These are phyloP conservation scores for Willowsia nigromaculata DNA, from an alignment of 2,888 invertebrate genomes.

Conservation along the genomic window DNA sequence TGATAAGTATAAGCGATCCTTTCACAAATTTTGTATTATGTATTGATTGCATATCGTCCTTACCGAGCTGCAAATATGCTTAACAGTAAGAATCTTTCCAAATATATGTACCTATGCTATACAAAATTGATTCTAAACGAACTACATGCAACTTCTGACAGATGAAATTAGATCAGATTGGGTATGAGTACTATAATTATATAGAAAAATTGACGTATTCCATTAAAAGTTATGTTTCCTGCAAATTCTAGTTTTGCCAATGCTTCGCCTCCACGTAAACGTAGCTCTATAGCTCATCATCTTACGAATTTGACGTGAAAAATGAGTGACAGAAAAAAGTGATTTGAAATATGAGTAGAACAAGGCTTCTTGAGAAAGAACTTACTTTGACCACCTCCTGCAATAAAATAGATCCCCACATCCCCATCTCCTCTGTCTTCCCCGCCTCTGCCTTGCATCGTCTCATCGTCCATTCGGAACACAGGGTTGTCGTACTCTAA, in stretches of 20 bases:
- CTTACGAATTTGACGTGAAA: neutral
- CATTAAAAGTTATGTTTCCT: slow-evolving; percentile 20
- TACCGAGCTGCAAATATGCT: neutral
- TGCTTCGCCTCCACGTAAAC: neutral
- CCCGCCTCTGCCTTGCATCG: slow-evolving; percentile 71
- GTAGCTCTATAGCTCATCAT: slow-evolving; percentile 8
- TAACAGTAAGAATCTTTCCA: neutral
- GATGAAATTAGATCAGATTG: neutral
- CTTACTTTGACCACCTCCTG: slow-evolving; percentile 91
- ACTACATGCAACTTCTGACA: slow-evolving; percentile 5
- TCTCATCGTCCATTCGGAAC: slow-evolving; percentile 78
- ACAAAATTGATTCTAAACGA: neutral
- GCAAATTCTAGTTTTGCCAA: slow-evolving; percentile 8
- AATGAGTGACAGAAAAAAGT: slow-evolving; percentile 1
- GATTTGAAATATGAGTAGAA: slow-evolving; percentile 6
- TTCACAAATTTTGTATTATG: no score
- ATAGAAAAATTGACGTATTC: neutral
- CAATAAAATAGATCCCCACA: slow-evolving; percentile 91
- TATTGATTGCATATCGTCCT: neutral
- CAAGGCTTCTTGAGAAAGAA: slow-evolving; percentile 27
- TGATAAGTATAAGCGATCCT: neutral
- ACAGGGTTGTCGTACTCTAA: slow-evolving; percentile 78
- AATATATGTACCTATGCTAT: neutral
- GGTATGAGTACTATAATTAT: slow-evolving; percentile 7
- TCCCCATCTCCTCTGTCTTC: slow-evolving; percentile 87